These are phyloP conservation scores for Neodontobutis hainanensis DNA, from an alignment of 2,113 vertebrate species.

Conservation along the genomic window DNA sequence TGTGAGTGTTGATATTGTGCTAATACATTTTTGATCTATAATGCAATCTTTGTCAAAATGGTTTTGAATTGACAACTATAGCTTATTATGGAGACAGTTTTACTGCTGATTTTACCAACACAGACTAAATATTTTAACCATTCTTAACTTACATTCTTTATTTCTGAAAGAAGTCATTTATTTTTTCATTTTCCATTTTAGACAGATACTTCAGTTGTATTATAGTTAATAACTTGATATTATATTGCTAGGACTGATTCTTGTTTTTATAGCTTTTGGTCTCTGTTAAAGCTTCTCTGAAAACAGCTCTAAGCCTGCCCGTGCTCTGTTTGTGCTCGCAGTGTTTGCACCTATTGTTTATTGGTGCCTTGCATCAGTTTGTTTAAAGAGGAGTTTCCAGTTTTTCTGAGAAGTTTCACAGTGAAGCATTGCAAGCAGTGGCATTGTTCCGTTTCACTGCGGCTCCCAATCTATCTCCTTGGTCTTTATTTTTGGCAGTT, in stretches of 20 bases:
- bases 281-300: neutral
- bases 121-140: no score
- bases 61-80: no score
- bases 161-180: no score
- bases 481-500: constrained; percentile 36
- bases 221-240: neutral
- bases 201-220: neutral
- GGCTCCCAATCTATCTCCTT: constrained; percentile 39
- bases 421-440: neutral
- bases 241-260: neutral
- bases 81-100: no score
- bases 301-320: neutral
- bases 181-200: no score
- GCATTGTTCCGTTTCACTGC: constrained; percentile 15
- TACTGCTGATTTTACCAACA: no score
- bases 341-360: constrained; percentile 27
- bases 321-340: neutral
- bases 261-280: neutral
- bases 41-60: no score
- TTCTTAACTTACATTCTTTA: no score
- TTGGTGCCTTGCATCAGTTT: neutral
- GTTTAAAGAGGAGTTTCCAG: constrained; percentile 31
- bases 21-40: no score
- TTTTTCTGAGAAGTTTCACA: constrained; percentile 19
- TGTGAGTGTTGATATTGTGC: no score